Percentiles rank a stretch among this genome's conserved stretches.
phyloP scores from a whole-genome alignment of 2,797 vertebrate species.

The Basileuterus tristriatus region DNA sequence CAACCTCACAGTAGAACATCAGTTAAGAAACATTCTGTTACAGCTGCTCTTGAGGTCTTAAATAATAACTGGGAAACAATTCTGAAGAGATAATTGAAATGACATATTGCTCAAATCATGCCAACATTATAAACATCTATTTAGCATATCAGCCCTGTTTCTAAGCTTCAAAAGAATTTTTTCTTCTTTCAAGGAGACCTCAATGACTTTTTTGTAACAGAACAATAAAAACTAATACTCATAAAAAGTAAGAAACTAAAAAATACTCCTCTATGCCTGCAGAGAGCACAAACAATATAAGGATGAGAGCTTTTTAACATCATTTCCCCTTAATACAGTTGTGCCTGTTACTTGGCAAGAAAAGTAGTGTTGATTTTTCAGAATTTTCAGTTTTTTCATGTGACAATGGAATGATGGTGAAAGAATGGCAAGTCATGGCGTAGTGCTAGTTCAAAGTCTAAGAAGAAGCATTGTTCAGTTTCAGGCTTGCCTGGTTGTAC shows the following conservation, averaged over 20 bases:
- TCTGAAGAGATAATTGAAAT: conserved; percentile 39
- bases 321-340: neutral
- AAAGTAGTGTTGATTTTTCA: neutral
- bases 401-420: neutral
- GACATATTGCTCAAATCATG: conserved; percentile 13
- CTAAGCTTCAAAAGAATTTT: neutral
- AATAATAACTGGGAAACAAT: conserved; percentile 4
- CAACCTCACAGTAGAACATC: neutral
- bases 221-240: neutral
- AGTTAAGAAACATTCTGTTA: neutral
- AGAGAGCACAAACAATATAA: neutral
- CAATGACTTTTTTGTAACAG: neutral
- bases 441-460: neutral
- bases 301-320: neutral
- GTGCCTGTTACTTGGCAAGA: neutral
- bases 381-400: neutral
- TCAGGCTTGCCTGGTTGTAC: neutral
- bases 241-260: neutral
- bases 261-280: fast-evolving
- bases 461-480: conserved; percentile 16
- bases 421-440: neutral
- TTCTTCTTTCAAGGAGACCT: neutral
- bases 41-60: neutral
- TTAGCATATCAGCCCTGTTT: neutral
- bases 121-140: neutral